A percentile compares a stretch with the other conserved stretches of the same genome.
phyloP scores from a whole-genome alignment of 2,888 invertebrate genomes.

The Hedychridium roseum region DNA sequence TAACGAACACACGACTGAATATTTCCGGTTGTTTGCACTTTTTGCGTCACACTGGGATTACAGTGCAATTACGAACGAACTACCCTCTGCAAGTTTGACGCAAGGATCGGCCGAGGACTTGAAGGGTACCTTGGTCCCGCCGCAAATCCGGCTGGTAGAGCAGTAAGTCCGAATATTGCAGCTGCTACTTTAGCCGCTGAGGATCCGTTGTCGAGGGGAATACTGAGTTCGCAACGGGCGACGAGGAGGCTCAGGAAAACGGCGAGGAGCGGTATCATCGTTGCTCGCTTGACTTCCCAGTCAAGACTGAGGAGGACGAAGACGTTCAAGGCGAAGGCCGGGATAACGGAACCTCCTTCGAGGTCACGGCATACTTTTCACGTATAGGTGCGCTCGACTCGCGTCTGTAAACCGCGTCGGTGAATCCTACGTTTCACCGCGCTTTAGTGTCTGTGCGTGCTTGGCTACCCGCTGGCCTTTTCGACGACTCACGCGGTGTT shows the following conservation, averaged over 20 bases:
- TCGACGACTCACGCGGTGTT: constrained; percentile 26
- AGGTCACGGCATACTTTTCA: constrained; percentile 61
- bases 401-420: constrained; percentile 11
- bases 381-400: constrained; percentile 15
- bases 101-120: no score
- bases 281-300: constrained; percentile 58
- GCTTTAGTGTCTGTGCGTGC: constrained; percentile 14
- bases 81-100: no score
- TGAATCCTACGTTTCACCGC: no score
- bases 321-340: constrained; percentile 46
- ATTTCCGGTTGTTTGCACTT: no score
- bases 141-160: constrained; percentile 47
- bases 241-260: constrained; percentile 45
- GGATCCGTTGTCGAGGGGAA: constrained; percentile 40
- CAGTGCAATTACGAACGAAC: no score
- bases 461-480: constrained; percentile 21
- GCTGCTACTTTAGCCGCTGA: constrained; percentile 35
- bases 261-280: constrained; percentile 56
- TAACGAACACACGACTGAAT: no score
- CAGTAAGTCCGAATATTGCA: constrained; percentile 41
- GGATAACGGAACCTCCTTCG: constrained; percentile 60
- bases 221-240: constrained; percentile 41
- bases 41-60: no score
- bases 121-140: constrained; percentile 53
- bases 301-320: constrained; percentile 57